A percentile compares a stretch with the other conserved stretches of the same genome.
phyloP scores from a whole-genome alignment of 92 coral and sea anemone genomes.

The Epizoanthus ramosus region DNA sequence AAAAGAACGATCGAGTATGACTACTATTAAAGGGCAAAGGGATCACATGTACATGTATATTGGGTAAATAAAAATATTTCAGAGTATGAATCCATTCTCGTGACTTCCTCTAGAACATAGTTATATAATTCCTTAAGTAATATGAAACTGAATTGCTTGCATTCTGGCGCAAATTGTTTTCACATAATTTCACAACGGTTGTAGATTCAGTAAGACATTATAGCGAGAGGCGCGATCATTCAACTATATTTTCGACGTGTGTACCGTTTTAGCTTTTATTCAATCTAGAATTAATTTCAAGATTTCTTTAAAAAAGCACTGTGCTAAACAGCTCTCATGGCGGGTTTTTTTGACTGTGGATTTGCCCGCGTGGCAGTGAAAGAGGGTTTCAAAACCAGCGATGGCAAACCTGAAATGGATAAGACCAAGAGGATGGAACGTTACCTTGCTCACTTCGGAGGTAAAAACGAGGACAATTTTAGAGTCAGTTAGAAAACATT shows the following conservation, averaged over 20 bases:
- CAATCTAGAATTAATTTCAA: neutral
- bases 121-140: neutral
- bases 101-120: too few species aligned
- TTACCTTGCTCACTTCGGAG: conserved; percentile 18
- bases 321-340: neutral
- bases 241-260: neutral
- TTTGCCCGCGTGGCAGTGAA: conserved; percentile 47
- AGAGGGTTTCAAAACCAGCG: conserved; percentile 31
- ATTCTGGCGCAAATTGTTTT: conserved; percentile 11
- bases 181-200: neutral
- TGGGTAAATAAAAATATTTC: neutral
- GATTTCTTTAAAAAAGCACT: neutral
- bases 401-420: conserved; percentile 30
- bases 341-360: conserved; percentile 48
- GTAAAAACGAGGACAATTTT: conserved; percentile 14
- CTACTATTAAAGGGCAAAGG: too few species aligned
- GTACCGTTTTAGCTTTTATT: neutral
- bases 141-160: conserved; percentile 1
- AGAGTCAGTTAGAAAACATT: neutral
- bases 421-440: conserved; percentile 4
- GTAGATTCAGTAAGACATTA: neutral
- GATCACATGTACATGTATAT: too few species aligned
- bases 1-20: too few species aligned
- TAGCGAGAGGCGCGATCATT: neutral
- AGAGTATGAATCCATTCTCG: neutral